Conservation (phyloP, 2,888 invertebrate species). For the Drosophila nr. medialis region DNA sequence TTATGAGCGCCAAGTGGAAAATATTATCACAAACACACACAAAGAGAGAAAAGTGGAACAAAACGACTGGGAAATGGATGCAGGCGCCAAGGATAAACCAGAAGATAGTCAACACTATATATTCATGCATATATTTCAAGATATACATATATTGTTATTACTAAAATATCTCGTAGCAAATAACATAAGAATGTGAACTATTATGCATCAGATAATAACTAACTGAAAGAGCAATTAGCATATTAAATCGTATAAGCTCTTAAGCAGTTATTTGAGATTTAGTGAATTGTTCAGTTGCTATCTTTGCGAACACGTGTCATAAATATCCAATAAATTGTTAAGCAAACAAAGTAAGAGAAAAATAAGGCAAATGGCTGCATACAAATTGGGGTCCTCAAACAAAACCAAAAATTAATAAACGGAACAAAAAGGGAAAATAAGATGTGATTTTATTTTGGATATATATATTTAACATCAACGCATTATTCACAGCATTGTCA, state of each 20-base stretch:
- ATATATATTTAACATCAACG: constrained; percentile 55
- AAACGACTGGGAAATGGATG: neutral
- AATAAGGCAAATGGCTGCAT: constrained; percentile 14
- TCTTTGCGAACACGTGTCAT: constrained; percentile 26
- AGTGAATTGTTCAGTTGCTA: neutral
- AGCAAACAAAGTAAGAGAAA: constrained; percentile 26
- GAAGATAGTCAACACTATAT: constrained; percentile 30
- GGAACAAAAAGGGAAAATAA: neutral
- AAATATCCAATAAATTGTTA: constrained; percentile 63
- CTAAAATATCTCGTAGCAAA: neutral
- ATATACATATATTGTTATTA: neutral
- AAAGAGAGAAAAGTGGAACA: neutral
- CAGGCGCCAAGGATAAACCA: constrained; percentile 2
- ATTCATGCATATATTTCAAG: constrained; percentile 18
- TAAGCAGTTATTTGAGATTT: neutral
- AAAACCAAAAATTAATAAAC: constrained; percentile 29
- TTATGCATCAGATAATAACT: neutral
- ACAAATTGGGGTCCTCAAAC: constrained; percentile 14
- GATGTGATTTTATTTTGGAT: constrained; percentile 21
- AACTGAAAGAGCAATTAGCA: neutral
- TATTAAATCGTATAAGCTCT: neutral
- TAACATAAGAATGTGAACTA: neutral
- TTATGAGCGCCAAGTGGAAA: constrained; percentile 75
- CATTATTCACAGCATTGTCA: constrained; percentile 46
- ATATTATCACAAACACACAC: constrained; percentile 60